Conservation (phyloP, 2,113 vertebrate species). For the Campylomormyrus tamandua region DNA sequence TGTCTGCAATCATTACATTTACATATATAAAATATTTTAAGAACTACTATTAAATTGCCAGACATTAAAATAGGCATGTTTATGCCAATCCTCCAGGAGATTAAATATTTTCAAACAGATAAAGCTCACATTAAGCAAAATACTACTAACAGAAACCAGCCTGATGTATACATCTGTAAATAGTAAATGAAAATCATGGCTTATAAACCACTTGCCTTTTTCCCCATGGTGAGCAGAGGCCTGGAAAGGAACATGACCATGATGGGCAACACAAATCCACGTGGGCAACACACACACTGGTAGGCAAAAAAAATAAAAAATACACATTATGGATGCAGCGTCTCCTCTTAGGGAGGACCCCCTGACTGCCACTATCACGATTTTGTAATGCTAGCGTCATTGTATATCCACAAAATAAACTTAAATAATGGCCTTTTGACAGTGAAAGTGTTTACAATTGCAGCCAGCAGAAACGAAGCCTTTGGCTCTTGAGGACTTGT, state of each 20-base stretch:
- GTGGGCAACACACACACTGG: not conserved
- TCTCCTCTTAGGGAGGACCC: not conserved
- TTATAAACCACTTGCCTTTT: not conserved
- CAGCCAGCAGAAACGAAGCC: not conserved
- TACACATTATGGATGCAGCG: not conserved
- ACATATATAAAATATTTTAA: not conserved
- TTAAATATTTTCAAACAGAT: conserved; percentile 1
- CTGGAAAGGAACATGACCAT: not conserved
- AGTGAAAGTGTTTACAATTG: not conserved
- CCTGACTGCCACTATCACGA: not conserved
- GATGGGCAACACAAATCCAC: not conserved
- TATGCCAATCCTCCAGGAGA: not conserved
- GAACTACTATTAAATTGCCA: not conserved
- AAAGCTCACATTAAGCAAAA: conserved; percentile 2
- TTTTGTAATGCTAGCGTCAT: not conserved
- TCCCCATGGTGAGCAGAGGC: not conserved
- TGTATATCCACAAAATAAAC: conserved; percentile 26
- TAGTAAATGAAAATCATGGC: not conserved
- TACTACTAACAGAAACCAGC: not conserved
- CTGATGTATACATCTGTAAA: not conserved
- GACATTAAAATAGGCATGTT: not conserved
- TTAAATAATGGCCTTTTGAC: not conserved
- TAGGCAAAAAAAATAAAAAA: not conserved
- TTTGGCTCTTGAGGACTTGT: not conserved
- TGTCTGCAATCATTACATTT: not conserved